A percentile compares a stretch with the other conserved stretches of the same genome.
These are phyloP conservation scores for Platycercus adscitus DNA, from an alignment of 2,113 vertebrate genomes.

Conservation along the genomic window DNA sequence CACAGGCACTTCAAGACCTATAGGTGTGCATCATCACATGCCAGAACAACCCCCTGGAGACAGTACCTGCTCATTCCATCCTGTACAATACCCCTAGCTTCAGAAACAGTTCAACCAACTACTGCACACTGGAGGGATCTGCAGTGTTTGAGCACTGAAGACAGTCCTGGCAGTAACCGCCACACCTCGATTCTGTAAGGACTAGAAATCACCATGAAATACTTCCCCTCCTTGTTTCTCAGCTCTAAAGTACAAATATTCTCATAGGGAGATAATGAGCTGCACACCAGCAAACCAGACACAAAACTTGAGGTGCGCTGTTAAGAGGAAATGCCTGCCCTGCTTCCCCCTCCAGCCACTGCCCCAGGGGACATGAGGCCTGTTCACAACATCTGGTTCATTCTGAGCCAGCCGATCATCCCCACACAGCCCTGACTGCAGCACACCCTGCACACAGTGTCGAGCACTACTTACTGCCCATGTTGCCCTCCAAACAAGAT, in stretches of 20 bases:
- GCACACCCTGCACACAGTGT: not conserved
- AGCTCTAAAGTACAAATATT: not conserved
- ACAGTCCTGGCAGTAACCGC: not conserved
- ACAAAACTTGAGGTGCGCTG: fast-evolving
- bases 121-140: fast-evolving
- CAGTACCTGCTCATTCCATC: not conserved
- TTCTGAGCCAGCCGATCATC: not conserved
- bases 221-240: not conserved
- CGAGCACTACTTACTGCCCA: not conserved
- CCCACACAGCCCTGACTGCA: not conserved
- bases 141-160: not conserved
- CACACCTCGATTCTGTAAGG: not conserved
- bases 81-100: not conserved
- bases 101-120: not conserved
- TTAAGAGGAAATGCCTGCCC: not conserved
- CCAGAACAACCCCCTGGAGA: not conserved
- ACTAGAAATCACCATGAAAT: not conserved
- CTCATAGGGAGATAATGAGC: too few species aligned
- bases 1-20: not conserved
- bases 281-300: not conserved
- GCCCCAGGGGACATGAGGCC: fast-evolving
- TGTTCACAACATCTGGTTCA: not conserved
- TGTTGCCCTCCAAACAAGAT: not conserved
- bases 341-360: not conserved
- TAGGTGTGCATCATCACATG: not conserved